Conservation (phyloP, 2,888 invertebrate species). For the Eupithecia centaureata region DNA sequence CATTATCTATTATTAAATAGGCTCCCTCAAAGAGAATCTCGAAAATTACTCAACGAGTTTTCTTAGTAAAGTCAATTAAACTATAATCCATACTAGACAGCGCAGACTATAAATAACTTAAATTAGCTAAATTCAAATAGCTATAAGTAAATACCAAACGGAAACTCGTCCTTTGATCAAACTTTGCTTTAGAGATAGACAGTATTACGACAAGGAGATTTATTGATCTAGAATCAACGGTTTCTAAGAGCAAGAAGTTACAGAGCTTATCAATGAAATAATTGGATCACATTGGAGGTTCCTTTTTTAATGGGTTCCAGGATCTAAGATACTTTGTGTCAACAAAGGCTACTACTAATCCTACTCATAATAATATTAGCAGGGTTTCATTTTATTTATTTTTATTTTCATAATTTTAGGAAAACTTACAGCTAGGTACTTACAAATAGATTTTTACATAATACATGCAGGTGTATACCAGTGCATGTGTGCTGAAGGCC, state of each 20-base stretch:
- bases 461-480: too few relatives aligned
- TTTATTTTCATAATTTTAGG: too few relatives aligned
- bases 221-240: slow-evolving; percentile 30
- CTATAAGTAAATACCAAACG: slow-evolving; percentile 25
- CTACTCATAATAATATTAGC: too few relatives aligned
- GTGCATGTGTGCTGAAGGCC: too few relatives aligned
- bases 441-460: too few relatives aligned
- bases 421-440: too few relatives aligned
- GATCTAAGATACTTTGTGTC: too few relatives aligned
- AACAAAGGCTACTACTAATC: too few relatives aligned
- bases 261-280: slow-evolving; percentile 43
- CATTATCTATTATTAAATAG: too few relatives aligned
- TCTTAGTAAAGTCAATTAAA: slow-evolving; percentile 23
- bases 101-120: slow-evolving; percentile 25
- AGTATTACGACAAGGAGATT: slow-evolving; percentile 33
- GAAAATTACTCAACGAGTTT: neutral
- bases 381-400: too few relatives aligned
- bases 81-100: slow-evolving; percentile 28
- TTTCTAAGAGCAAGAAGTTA: slow-evolving; percentile 32
- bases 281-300: slow-evolving; percentile 18
- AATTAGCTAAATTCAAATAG: slow-evolving; percentile 28
- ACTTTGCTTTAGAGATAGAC: slow-evolving; percentile 26
- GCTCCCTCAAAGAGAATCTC: neutral
- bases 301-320: neutral
- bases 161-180: slow-evolving; percentile 27